phyloP scores from a whole-genome alignment of 2,888 invertebrate species.

The Pseudanteris insignis region DNA sequence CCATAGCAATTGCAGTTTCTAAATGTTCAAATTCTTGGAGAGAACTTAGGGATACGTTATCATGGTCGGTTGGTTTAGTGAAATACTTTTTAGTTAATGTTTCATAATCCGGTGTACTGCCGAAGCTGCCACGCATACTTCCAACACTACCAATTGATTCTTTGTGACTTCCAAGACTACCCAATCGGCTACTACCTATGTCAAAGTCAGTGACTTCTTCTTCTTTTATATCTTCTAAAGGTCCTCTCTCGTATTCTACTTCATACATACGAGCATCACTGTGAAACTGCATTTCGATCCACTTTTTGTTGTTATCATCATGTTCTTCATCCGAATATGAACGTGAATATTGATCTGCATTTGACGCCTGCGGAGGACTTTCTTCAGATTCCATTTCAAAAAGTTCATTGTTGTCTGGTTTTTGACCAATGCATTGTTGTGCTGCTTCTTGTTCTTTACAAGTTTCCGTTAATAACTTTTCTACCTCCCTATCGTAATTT shows the following conservation, averaged over 20 bases:
- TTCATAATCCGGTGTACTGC: conserved; percentile 93
- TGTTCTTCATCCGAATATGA: conserved; percentile 64
- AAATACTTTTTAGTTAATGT: conserved; percentile 85
- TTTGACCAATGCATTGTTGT: conserved; percentile 40
- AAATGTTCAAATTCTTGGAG: conserved; percentile 94
- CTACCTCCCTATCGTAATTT: conserved; percentile 71
- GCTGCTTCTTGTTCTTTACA: conserved; percentile 36
- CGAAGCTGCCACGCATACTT: conserved; percentile 87
- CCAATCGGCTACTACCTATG: conserved; percentile 76
- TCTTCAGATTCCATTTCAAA: conserved; percentile 64
- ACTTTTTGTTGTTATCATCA: conserved; percentile 79
- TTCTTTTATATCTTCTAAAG: conserved; percentile 90
- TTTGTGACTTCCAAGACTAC: conserved; percentile 81
- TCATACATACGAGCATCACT: conserved; percentile 74
- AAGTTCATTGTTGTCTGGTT: conserved; percentile 50
- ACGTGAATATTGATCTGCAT: conserved; percentile 60
- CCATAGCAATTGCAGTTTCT: conserved; percentile 84
- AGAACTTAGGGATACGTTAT: conserved; percentile 91
- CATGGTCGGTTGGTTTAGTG: conserved; percentile 84
- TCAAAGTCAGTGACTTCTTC: conserved; percentile 90
- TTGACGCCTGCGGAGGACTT: conserved; percentile 63
- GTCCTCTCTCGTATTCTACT: conserved; percentile 83
- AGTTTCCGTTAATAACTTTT: conserved; percentile 56
- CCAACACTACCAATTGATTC: conserved; percentile 80
- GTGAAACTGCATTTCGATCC: conserved; percentile 91